Evolutionary conservation across 2,888 invertebrate species (phyloP).

Genomic region (Spodoptera littoralis): DNA sequence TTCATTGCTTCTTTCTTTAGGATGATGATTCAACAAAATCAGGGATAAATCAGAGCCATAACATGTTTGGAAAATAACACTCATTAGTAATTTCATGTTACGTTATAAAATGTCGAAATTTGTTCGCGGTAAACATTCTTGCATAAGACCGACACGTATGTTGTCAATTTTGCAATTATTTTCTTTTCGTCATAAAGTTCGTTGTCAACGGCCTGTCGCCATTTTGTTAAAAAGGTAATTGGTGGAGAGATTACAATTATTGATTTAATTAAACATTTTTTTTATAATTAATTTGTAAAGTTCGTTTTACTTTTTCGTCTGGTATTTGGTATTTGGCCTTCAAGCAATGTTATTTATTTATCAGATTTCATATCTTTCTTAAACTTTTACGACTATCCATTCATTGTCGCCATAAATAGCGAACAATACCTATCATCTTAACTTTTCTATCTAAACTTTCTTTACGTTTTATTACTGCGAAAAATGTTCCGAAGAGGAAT

Average conservation of each 20-base stretch:
- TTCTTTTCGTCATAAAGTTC: constrained; percentile 3
- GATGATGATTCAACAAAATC: too few relatives aligned
- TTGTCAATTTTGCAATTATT: neutral
- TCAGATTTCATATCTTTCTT: neutral
- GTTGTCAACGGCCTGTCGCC: neutral
- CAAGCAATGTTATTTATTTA: neutral
- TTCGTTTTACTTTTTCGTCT: neutral
- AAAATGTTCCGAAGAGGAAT: too few relatives aligned
- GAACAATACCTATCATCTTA: too few relatives aligned
- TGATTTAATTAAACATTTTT: constrained; percentile 12
- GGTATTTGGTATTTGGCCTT: neutral
- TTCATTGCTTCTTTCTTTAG: too few relatives aligned
- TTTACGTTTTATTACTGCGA: too few relatives aligned
- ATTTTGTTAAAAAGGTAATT: constrained; percentile 13
- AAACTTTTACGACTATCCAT: too few relatives aligned
- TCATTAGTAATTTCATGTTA: too few relatives aligned
- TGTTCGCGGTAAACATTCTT: constrained; percentile 13
- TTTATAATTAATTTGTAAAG: constrained; percentile 1
- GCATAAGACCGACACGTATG: constrained; percentile 9
- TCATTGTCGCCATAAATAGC: too few relatives aligned
- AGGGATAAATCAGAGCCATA: too few relatives aligned
- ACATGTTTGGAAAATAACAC: too few relatives aligned
- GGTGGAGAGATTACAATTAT: constrained; percentile 14
- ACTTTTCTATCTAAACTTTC: too few relatives aligned
- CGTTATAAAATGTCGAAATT: too few relatives aligned